Base-by-base conservation (phyloP, 2,113 vertebrate species). In the Okapia johnstoni region DNA sequence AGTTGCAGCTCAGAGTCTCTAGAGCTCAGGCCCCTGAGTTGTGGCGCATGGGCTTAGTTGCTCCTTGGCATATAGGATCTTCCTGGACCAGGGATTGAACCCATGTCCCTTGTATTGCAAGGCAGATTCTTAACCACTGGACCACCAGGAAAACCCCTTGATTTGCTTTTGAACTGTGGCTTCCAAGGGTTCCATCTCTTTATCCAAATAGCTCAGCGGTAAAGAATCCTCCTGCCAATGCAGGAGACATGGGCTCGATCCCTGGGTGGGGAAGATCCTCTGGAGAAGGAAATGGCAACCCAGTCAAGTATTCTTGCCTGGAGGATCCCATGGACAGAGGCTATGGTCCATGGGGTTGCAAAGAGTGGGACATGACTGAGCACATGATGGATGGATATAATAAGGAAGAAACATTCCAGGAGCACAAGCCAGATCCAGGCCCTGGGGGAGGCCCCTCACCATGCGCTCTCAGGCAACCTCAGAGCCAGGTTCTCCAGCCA, bases 361-460 rank as follows among this genome's bases (percentile, higher is more conserved):
- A 76, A 43, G 70, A 76, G 23, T 76, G 11, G 23, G 23, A 76
- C 23, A 43, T 0, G 12, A 76, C 70, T 76, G 70, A 43, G 40
- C 70, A 26, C 70, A 26, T 7, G 40, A 25, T 25, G 70, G 36
- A 76, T 43, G 70, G 23, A 76, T 76, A 76, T 0, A 36, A n/a
- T 33, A 46, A 50, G 77, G 50, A 79, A 7, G 4, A 2, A 13
- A 21, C 28, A 0, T 4, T 16, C 25, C 2, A 2, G 0, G 8
- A 60, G 70, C 13, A n/a, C 1, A 2, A 1, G 15, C 14, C 2
- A 0, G 1, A 1, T 33, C 36, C 58, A 11, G 50, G 33, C 26
- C 15, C 60, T 1, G 0, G 5, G 3, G 19, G 5, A 50, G 40
- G 19, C 9, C 52, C 81, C 5, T 4, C 23, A 15, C 58, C 12